Conservation (phyloP, 2,113 vertebrate genomes). For the Nothoprocta perdicaria region DNA sequence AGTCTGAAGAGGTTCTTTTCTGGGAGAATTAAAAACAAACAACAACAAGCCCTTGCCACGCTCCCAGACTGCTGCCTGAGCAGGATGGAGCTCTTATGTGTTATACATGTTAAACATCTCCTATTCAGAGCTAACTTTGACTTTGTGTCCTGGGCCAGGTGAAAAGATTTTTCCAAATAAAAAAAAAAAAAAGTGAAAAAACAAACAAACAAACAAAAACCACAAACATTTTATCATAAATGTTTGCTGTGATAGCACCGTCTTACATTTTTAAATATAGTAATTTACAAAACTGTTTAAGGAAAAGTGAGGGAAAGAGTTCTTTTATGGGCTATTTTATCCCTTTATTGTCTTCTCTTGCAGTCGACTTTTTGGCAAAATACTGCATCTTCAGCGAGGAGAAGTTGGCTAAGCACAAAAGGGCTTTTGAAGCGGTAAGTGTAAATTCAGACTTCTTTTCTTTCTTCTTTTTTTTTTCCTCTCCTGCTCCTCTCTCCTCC, state of each 20-base stretch:
- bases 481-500: conserved; percentile 72
- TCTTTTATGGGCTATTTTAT: conserved; percentile 71
- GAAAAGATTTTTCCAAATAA: conserved; percentile 72
- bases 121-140: conserved; percentile 66
- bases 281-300: conserved; percentile 58
- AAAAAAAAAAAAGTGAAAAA: not conserved
- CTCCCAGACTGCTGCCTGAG: conserved; percentile 37
- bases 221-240: conserved; percentile 8
- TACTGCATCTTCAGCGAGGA: conserved; percentile 91
- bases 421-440: conserved; percentile 92
- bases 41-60: conserved; percentile 28
- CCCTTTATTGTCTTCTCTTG: conserved; percentile 74
- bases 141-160: conserved; percentile 74
- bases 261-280: not conserved
- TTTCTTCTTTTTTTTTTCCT: conserved; percentile 74
- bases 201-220: not conserved
- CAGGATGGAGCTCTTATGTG: conserved; percentile 35
- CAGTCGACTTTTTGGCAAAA: conserved; percentile 94
- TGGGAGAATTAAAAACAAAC: conserved; percentile 58
- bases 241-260: not conserved
- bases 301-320: conserved; percentile 28
- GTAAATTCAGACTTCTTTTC: conserved; percentile 83
- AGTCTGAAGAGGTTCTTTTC: conserved; percentile 18
- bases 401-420: conserved; percentile 91
- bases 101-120: conserved; percentile 70